Base-by-base conservation (phyloP, 2,888 invertebrate genomes). In the Drosophila austrosaltans region DNA sequence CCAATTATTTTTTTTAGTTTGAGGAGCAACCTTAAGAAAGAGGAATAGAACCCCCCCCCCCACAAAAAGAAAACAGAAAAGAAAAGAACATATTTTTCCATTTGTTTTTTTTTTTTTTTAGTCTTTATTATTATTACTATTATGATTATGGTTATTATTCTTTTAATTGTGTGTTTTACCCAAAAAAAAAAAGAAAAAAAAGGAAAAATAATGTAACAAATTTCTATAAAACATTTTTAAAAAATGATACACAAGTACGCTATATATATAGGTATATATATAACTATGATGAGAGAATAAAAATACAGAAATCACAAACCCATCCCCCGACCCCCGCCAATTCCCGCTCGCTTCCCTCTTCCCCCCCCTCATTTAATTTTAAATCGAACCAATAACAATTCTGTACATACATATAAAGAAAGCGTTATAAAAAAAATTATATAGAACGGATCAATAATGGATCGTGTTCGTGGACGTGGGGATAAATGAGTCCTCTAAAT, bases 151-250 rank as follows among this genome's bases (percentile, higher is more conserved):
- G 7, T 48, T 59, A 42, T 40, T 25, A n/a, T 40, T 40, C 25
- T 59, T 54, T 48, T 53, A 32, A 65, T 68, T 69, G 66, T 65
- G 58, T 63, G 16, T 65, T 40, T 65, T 6, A 22, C 22, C 36
- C 20, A 30, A 48, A 16, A 32, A 58, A 53, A n/a, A 53, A 57
- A 36, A 16, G 1, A 30, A 48, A 16, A 32, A 58, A 53, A n/a
- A 53, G 39, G 32, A 57, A 36, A 58, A 53, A 53, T 63, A 60
- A 66, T 61, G 57, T 59, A 48, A 25, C 22, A 48, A 48, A 48
- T 12, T 48, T 48, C 22, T 58, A 66, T 53, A 10, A 76, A 16
- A 67, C 74, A 81, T 86, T 83, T 84, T 79, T 22, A 58, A 79
- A 84, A 83, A 80, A 74, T 75, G 77, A 66, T 69, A 59, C 53